Percentiles rank a stretch among this genome's conserved stretches.
Conservation (phyloP, 1,140 invertebrate genomes). For the Drosophila nebulosa region DNA sequence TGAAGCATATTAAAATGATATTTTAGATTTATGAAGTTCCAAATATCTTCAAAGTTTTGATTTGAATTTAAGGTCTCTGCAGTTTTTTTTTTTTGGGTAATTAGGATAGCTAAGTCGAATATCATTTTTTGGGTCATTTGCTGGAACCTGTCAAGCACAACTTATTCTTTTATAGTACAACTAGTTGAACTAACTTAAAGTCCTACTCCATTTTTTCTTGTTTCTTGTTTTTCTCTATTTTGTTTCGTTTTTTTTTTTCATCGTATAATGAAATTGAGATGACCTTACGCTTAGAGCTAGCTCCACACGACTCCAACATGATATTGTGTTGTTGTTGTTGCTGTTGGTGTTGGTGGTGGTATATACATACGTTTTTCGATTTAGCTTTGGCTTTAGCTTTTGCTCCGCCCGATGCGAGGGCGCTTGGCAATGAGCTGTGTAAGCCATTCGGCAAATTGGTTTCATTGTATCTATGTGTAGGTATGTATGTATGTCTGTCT, state of each 20-base stretch:
- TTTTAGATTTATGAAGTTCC: no score
- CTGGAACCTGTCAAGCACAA: no score
- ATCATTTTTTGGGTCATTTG: no score
- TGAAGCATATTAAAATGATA: no score
- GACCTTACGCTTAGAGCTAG: not conserved
- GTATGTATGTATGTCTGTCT: not conserved
- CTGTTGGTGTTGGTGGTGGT: not conserved
- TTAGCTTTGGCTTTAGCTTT: not conserved
- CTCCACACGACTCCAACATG: not conserved
- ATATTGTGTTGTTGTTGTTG: not conserved
- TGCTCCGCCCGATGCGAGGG: slow-evolving; percentile 2
- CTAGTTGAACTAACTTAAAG: not conserved
- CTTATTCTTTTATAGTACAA: not conserved
- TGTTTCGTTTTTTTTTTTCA: not conserved
- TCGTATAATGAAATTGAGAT: not conserved
- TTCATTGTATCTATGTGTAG: slow-evolving; percentile 6
- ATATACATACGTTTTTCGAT: not conserved
- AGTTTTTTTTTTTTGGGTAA: not conserved
- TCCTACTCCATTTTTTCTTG: not conserved
- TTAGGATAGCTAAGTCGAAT: no score
- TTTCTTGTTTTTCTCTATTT: not conserved
- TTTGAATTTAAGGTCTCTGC: no score
- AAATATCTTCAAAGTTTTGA: no score
- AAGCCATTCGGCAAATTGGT: slow-evolving; percentile 11
- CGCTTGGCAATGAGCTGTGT: slow-evolving; percentile 10